Conservation (phyloP, 2,113 vertebrate genomes). For the Macquaria ambigua region DNA sequence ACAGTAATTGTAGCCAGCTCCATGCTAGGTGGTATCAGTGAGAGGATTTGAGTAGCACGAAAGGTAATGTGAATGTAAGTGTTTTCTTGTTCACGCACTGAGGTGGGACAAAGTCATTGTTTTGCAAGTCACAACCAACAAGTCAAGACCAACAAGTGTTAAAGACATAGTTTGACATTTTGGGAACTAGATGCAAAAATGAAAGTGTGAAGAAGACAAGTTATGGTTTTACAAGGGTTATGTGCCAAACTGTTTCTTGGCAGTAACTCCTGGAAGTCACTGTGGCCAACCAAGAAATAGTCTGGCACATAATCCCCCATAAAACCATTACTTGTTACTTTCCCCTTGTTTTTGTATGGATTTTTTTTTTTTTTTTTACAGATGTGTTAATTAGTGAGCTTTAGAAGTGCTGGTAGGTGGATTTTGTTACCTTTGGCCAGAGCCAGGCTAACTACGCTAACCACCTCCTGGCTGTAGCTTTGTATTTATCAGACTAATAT, state of each 20-base stretch:
- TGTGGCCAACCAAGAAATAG: background rate
- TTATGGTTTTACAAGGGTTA: background rate
- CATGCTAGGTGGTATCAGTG: slow-evolving; percentile 32
- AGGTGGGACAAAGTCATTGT: slow-evolving; percentile 12
- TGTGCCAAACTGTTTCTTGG: slow-evolving; percentile 14
- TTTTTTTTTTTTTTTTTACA: background rate
- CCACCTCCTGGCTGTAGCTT: background rate
- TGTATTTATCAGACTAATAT: background rate
- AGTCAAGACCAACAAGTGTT: slow-evolving; percentile 1
- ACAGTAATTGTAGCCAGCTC: slow-evolving; percentile 61
- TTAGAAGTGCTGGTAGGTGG: background rate
- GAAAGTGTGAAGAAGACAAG: background rate
- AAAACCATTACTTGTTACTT: background rate
- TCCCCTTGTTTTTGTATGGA: background rate
- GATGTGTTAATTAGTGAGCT: background rate
- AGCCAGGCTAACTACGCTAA: slow-evolving; percentile 4
- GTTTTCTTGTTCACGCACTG: slow-evolving; percentile 45
- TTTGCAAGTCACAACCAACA: slow-evolving; percentile 24
- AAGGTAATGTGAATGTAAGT: slow-evolving; percentile 58
- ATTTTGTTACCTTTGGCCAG: background rate
- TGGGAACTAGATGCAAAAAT: background rate
- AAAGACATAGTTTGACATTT: slow-evolving; percentile 18
- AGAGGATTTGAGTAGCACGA: slow-evolving; percentile 14
- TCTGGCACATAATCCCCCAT: background rate
- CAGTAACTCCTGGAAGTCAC: background rate